Evolutionary conservation across 2,797 vertebrate species (phyloP), one percentile per base, ranked within the genome.

Genomic region (Poeciliopsis infans): DNA sequence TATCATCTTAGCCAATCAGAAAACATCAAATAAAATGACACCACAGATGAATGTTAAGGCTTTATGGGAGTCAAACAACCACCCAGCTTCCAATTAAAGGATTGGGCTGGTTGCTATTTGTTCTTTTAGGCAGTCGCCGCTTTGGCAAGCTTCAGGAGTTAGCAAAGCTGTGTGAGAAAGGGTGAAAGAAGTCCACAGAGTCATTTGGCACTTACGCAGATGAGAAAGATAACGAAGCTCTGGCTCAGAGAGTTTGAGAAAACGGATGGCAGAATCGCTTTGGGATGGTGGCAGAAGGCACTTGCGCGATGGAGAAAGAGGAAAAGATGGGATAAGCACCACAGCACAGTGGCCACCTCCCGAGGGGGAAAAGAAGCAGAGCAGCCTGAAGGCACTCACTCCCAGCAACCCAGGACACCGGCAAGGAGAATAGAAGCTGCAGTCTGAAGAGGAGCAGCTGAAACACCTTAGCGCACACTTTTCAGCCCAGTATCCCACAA

Each of bases 401-500:
- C 93, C 94, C 92, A 92, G 93, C 91, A 94, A 92, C 95, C 93
- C 94, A 93, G 94, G 93, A 93, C 88, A 95, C 95, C 92, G 86
- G 92, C 90, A 70, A 82, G 81, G 84, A 81, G 84, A 83, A 82
- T 79, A 85, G 83, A 82, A 76, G 59, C 75, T 85, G 87, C 93
- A 82, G 88, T 93, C 91, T 92, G 80, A 91, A 87, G 80, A 80
- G 81, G 80, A 83, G 33, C 74, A 23, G 57, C 75, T 76, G 77
- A 85, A 64, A 83, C 79, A 77, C 77, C 78, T 33, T 64, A 49
- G 76, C 83, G 78, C 79, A 79, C 80, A 89, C 83, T 47, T 79
- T 33, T 36, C 77, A 25, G 41, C 71, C 43, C 15, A 31, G 4
- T 6, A 16, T 10, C 13, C 72, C 36, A 74, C 13, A 41, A 13